Base-by-base conservation (phyloP, 2,888 invertebrate species). In the Drosophila stalkeri region DNA sequence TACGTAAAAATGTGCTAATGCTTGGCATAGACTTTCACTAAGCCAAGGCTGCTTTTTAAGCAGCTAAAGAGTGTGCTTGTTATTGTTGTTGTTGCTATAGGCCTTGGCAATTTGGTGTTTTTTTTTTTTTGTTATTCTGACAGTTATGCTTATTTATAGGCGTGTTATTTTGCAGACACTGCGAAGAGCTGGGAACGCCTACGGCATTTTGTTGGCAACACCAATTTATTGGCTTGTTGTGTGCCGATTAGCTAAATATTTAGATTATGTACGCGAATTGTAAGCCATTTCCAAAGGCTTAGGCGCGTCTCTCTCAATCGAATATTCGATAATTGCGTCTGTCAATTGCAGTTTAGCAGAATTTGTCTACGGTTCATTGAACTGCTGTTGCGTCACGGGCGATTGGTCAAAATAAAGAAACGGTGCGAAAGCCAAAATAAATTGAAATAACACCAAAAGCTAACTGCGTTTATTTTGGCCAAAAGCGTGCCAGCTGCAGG, bases 131-230 rank as follows among this genome's bases (percentile, higher is more conserved):
- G 77, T 80, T 80, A 74, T 77, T 44, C 69, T 87, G 86, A 86
- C 86, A 89, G 85, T 87, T 89, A 86, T 89, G 86, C 89, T 89
- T 86, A 89, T 86, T 86, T 86, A 86, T 86, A 81, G 87, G 64
- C 79, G 62, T 74, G 75, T 70, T 75, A 70, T 73, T 80, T 79
- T n/a, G 54, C 51, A 57, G 55, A 64, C 64, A 72, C 62, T 75
- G 66, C 72, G 66, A 60, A 62, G 78, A 47, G 46, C 65, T 64
- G 65, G 44, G 54, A 63, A 47, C 52, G 43, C 43, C 41, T 41
- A 41, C 43, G 51, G 49, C 62, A 79, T 75, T 84, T 88, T 80
- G 84, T 89, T 86, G 89, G 87, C 85, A 41, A 44, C 52, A 43
- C 72, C 73, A 89, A 86, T 86, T 89, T 89, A 86, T 86, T 82